Evolutionary conservation across 2,888 invertebrate genomes (phyloP).

Genomic region (Chalcosyrphus nemorum): DNA sequence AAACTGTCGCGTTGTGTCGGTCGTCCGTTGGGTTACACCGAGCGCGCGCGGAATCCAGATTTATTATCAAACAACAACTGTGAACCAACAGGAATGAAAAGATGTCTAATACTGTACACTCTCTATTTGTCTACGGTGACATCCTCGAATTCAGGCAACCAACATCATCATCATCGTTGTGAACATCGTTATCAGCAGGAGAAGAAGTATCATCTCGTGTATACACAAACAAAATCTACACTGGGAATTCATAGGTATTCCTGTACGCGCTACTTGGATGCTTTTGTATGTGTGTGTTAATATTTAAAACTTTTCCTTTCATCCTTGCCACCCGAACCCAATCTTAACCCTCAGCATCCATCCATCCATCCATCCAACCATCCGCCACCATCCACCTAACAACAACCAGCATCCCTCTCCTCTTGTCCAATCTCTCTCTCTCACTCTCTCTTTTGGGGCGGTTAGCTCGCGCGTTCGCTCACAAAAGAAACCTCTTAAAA

Average conservation of each 20-base stretch:
- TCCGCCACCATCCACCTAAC: constrained; percentile 27
- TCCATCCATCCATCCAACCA: constrained; percentile 45
- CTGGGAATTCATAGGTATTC: constrained; percentile 63
- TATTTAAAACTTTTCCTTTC: constrained; percentile 73
- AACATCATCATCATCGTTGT: constrained; percentile 38
- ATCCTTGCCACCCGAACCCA: constrained; percentile 72
- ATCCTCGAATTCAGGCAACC: constrained; percentile 64
- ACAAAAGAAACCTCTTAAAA: constrained; percentile 73
- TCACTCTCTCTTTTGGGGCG: constrained; percentile 23
- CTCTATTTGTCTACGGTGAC: constrained; percentile 72
- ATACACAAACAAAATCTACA: constrained; percentile 45
- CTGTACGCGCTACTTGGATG: constrained; percentile 22
- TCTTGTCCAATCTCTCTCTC: constrained; percentile 1
- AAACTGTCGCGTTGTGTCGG: not conserved
- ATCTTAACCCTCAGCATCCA: constrained; percentile 68
- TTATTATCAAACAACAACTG: constrained; percentile 55
- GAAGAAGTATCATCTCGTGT: constrained; percentile 63
- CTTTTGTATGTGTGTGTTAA: constrained; percentile 64
- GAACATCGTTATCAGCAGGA: constrained; percentile 31
- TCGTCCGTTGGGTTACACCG: constrained; percentile 49
- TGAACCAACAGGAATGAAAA: constrained; percentile 66
- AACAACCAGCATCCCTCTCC: constrained; percentile 47
- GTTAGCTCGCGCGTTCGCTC: constrained; percentile 67
- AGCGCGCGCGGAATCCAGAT: constrained; percentile 33
- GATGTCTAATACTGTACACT: constrained; percentile 67